Percentiles rank a stretch among this genome's conserved stretches.
These are phyloP conservation scores for Chiloscyllium punctatum DNA, from an alignment of 2,797 vertebrate genomes.

Conservation along the genomic window DNA sequence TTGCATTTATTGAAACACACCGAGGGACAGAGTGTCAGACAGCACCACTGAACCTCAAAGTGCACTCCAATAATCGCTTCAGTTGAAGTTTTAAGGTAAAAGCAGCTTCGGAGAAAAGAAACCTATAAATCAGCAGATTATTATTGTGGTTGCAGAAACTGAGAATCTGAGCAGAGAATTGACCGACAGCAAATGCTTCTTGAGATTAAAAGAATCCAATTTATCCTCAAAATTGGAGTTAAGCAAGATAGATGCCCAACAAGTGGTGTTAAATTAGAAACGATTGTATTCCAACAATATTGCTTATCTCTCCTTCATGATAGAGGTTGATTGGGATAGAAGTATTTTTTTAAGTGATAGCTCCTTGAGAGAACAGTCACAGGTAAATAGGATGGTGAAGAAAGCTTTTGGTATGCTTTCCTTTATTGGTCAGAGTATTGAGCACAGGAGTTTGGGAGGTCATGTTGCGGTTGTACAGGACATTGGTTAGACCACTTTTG, in stretches of 20 bases:
- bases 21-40: neutral
- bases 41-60: neutral
- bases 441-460: too few species aligned
- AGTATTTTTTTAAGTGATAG: neutral
- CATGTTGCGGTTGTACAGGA: too few species aligned
- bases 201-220: neutral
- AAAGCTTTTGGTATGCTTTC: too few species aligned
- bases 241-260: neutral
- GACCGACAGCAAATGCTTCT: neutral
- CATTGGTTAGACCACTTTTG: too few species aligned
- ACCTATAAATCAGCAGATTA: neutral
- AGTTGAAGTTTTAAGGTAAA: neutral
- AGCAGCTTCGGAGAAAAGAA: neutral
- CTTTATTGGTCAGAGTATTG: too few species aligned
- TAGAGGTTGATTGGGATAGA: neutral
- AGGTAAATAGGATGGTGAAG: too few species aligned
- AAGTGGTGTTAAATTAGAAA: neutral
- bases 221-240: neutral
- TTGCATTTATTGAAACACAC: neutral
- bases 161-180: neutral
- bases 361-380: too few species aligned
- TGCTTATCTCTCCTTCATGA: neutral
- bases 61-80: neutral
- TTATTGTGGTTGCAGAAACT: neutral
- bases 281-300: neutral